Conservation (phyloP, 2,888 invertebrate species). For the Scotopteryx bipunctaria region DNA sequence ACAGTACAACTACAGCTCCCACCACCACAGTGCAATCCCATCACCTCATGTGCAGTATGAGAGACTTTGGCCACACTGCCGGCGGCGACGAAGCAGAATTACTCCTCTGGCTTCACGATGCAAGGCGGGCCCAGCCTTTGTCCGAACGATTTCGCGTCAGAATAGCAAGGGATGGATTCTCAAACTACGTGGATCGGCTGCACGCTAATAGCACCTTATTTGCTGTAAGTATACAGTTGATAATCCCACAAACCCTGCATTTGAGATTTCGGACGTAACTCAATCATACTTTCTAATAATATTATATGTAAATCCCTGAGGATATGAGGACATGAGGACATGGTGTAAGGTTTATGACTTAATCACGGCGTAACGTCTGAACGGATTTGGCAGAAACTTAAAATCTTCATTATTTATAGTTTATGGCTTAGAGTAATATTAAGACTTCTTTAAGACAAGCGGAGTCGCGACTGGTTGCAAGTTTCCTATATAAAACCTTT, state of each 20-base stretch:
- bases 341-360: too few species aligned
- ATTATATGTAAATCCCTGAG: too few species aligned
- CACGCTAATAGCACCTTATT: conserved; percentile 95
- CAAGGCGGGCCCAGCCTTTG: conserved; percentile 88
- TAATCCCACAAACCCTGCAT: background rate
- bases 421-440: too few species aligned
- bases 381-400: too few species aligned
- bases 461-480: too few species aligned
- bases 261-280: too few species aligned
- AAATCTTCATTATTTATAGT: too few species aligned
- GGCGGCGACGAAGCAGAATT: conserved; percentile 96
- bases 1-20: conserved; percentile 39
- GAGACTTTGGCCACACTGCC: conserved; percentile 94
- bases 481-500: background rate
- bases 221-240: conserved; percentile 81
- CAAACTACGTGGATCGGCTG: conserved; percentile 93
- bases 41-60: conserved; percentile 89
- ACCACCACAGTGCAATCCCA: conserved; percentile 69
- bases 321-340: too few species aligned
- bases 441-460: too few species aligned
- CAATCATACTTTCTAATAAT: too few species aligned
- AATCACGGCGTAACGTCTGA: too few species aligned
- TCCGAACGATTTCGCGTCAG: conserved; percentile 95
- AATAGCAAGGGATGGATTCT: conserved; percentile 95
- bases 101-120: conserved; percentile 93